A percentile compares a stretch with the other conserved stretches of the same genome.
Conservation (phyloP, 2,113 vertebrate genomes). For the Irena cyanogastra region DNA sequence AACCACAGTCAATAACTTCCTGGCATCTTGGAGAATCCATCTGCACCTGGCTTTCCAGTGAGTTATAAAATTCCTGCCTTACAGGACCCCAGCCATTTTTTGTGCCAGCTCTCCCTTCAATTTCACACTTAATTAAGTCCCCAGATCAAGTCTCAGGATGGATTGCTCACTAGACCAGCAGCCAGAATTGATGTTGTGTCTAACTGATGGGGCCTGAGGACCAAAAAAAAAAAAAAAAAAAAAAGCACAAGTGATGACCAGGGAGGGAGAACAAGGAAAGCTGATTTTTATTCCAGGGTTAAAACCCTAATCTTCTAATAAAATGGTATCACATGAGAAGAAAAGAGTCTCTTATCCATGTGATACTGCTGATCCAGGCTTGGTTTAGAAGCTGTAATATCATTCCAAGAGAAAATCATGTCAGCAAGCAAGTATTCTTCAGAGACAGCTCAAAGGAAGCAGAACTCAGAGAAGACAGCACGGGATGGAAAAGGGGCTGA, state of each 20-base stretch:
- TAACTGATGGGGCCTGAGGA: not conserved
- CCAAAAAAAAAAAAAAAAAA: not conserved
- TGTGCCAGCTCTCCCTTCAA: not conserved
- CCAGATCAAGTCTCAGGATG: conserved; percentile 9
- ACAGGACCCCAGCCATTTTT: not conserved
- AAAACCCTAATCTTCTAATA: conserved; percentile 46
- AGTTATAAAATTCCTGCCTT: not conserved
- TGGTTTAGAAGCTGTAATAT: conserved; percentile 45
- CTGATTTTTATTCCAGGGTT: conserved; percentile 45
- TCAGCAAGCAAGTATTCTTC: not conserved
- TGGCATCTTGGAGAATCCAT: not conserved
- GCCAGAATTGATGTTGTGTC: conserved; percentile 21
- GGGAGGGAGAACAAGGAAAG: not conserved
- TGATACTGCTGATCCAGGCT: not conserved
- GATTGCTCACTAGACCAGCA: conserved; percentile 42
- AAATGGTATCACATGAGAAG: not conserved
- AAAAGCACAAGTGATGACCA: not conserved
- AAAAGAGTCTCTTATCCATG: conserved; percentile 9
- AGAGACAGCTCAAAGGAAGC: conserved; percentile 30
- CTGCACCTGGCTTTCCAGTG: not conserved
- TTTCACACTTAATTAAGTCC: conserved; percentile 48
- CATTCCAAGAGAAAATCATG: conserved; percentile 24
- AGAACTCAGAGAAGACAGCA: not conserved
- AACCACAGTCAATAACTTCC: not conserved
- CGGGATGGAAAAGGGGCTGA: not conserved